Conservation (phyloP, 1,140 invertebrate genomes). For the Lordiphosa mommai region DNA sequence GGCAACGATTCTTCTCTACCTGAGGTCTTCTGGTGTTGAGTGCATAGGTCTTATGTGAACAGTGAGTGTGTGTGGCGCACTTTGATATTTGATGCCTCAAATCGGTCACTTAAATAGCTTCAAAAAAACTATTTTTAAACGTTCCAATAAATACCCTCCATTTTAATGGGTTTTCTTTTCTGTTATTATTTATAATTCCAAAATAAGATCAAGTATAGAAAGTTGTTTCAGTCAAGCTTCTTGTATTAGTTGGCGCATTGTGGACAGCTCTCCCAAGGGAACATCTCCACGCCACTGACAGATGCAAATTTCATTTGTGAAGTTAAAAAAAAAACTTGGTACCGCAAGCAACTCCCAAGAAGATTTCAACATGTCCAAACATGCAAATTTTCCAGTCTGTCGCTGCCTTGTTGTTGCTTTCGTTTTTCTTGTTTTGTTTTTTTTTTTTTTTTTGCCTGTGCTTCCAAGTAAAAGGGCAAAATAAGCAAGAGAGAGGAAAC, state of each 20-base stretch:
- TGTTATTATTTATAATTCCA: too few relatives aligned
- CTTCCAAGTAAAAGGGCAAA: slow-evolving; percentile 25
- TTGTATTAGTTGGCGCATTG: slow-evolving; percentile 4
- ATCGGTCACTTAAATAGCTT: too few relatives aligned
- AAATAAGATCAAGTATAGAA: too few relatives aligned
- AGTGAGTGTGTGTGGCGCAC: too few relatives aligned
- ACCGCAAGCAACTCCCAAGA: slow-evolving; percentile 58
- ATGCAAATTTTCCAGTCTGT: slow-evolving; percentile 78
- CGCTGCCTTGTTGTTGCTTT: slow-evolving; percentile 44
- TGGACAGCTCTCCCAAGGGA: slow-evolving; percentile 2
- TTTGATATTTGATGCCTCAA: too few relatives aligned
- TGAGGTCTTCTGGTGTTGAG: too few relatives aligned
- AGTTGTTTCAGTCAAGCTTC: neutral
- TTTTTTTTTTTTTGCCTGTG: slow-evolving; percentile 28
- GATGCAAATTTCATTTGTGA: slow-evolving; percentile 71
- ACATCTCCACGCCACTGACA: slow-evolving; percentile 49
- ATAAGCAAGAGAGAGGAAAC: slow-evolving; percentile 35
- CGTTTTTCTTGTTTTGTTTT: slow-evolving; percentile 11
- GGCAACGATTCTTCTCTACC: too few relatives aligned
- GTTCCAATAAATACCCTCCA: too few relatives aligned
- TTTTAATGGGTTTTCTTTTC: too few relatives aligned
- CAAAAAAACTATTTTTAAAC: too few relatives aligned
- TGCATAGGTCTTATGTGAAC: too few relatives aligned
- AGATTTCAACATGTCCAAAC: slow-evolving; percentile 77
- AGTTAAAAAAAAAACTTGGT: slow-evolving; percentile 32